phyloP scores from a whole-genome alignment of 2,797 vertebrate species.

The Sibirionetta formosa region DNA sequence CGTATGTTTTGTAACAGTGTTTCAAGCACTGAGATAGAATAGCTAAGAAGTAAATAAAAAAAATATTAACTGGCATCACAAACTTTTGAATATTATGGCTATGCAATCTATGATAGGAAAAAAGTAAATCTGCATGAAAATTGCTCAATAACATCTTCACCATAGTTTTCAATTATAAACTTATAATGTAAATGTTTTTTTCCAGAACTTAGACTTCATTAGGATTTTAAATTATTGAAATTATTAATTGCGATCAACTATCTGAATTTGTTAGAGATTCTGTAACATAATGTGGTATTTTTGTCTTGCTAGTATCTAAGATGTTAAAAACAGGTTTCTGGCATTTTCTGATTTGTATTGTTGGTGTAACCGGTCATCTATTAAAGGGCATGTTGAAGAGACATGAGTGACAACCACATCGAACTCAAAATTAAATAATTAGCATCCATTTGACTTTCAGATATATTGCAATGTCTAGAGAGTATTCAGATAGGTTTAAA shows the following conservation, averaged over 20 bases:
- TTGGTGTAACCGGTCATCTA: not conserved
- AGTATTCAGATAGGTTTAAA: not conserved
- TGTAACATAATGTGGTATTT: not conserved
- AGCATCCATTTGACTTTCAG: constrained; percentile 53
- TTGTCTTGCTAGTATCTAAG: not conserved
- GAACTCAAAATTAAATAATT: constrained; percentile 50
- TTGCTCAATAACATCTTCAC: not conserved
- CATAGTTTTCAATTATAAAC: not conserved
- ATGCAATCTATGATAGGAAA: not conserved
- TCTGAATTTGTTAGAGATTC: not conserved
- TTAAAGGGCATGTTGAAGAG: not conserved
- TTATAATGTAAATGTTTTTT: not conserved
- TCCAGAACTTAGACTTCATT: not conserved
- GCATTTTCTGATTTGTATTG: constrained; percentile 6
- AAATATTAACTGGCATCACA: not conserved
- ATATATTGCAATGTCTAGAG: constrained; percentile 17
- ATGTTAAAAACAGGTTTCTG: not conserved
- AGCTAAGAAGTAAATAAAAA: not conserved
- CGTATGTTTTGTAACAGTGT: not conserved
- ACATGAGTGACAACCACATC: not conserved
- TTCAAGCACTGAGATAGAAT: not conserved
- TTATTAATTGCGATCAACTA: not conserved
- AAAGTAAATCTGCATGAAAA: not conserved
- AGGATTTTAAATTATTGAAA: too few relatives aligned
- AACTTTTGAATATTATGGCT: not conserved